phyloP scores from a whole-genome alignment of 2,113 vertebrate species.

The Alethe castanea region DNA sequence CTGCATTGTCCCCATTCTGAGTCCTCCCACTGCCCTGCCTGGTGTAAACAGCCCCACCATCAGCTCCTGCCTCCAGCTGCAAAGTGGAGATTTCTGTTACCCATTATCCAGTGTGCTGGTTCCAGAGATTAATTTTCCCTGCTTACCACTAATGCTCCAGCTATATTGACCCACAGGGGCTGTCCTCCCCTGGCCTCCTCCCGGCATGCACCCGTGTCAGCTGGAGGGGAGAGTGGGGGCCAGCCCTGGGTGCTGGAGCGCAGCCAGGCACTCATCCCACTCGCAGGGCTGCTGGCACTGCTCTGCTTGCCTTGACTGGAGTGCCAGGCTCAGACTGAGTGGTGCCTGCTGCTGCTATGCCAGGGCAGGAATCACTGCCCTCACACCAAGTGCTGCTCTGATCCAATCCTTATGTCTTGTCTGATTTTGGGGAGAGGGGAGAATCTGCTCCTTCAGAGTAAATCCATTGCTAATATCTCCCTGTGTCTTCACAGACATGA shows the following conservation, averaged over 20 bases:
- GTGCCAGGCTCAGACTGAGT: neutral
- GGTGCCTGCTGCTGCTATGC: neutral
- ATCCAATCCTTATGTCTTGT: neutral
- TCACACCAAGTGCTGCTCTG: neutral
- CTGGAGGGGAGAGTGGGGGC: neutral
- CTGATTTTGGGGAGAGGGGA: neutral
- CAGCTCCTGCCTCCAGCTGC: neutral
- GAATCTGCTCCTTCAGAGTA: neutral
- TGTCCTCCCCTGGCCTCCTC: conserved; percentile 44
- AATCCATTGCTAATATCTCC: neutral
- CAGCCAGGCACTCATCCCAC: neutral
- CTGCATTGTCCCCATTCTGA: neutral
- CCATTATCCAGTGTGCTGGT: neutral
- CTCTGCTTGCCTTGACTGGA: neutral
- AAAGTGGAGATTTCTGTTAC: conserved; percentile 19
- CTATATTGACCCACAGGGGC: neutral
- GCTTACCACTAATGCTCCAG: conserved; percentile 43
- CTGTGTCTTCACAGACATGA: neutral
- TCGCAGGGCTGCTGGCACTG: neutral
- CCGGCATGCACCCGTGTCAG: neutral
- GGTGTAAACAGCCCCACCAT: neutral
- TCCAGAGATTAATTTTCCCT: conserved; percentile 50
- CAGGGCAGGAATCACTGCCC: neutral
- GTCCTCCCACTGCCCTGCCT: neutral
- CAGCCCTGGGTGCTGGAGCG: neutral